Evolutionary conservation across 2,797 vertebrate genomes (phyloP).

Genomic region (Falco berigora): DNA sequence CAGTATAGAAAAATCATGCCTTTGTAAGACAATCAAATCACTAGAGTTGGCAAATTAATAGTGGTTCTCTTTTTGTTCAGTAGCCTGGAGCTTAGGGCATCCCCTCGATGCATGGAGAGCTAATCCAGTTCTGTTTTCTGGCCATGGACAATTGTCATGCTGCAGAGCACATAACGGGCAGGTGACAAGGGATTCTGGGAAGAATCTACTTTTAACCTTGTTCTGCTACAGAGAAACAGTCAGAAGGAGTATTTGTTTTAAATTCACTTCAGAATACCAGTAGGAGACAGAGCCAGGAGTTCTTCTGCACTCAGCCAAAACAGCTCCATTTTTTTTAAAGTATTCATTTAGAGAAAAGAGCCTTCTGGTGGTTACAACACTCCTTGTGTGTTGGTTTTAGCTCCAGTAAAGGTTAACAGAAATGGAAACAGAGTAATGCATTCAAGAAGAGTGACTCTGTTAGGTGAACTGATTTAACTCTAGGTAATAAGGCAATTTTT

Average conservation of each 20-base stretch:
- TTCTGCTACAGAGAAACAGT: background rate
- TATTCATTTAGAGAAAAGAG: background rate
- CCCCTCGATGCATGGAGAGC: background rate
- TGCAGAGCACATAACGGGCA: background rate
- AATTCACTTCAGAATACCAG: background rate
- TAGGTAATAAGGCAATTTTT: background rate
- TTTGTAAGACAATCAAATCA: background rate
- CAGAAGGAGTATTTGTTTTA: background rate
- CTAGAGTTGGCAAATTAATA: background rate
- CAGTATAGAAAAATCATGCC: background rate
- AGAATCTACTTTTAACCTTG: background rate
- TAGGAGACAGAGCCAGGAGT: background rate
- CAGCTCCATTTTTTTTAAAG: background rate
- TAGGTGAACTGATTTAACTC: background rate
- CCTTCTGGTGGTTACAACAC: background rate
- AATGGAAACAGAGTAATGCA: background rate
- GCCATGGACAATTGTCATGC: background rate
- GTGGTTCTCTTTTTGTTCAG: background rate
- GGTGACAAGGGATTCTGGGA: background rate
- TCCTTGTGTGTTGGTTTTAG: background rate
- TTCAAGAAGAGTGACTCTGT: background rate
- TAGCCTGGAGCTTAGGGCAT: background rate
- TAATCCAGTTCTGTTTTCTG: background rate
- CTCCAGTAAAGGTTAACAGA: background rate
- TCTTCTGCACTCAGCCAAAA: background rate